Percentiles rank a stretch among this genome's conserved stretches.
Conservation (phyloP, 37 sponge, comb jelly and placozoan species). For the Ianthella basta region DNA sequence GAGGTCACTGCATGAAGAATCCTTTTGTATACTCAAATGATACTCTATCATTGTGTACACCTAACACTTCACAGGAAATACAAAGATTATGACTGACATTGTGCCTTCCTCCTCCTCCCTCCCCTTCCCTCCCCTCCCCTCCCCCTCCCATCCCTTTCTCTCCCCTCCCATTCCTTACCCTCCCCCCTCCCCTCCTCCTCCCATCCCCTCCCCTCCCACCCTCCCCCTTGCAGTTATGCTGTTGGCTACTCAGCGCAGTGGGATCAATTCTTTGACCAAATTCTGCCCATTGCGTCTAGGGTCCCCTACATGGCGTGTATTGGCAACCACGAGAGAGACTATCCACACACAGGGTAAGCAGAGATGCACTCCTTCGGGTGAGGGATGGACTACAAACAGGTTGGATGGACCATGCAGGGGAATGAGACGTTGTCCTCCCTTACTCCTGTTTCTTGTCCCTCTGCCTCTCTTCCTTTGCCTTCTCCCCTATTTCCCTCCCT, state of each 20-base stretch:
- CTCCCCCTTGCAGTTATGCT: slow-evolving; percentile 14
- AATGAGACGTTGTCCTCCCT: neutral
- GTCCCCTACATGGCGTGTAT: slow-evolving; percentile 76
- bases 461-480: neutral
- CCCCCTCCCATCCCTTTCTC: neutral
- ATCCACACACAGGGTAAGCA: slow-evolving; percentile 53
- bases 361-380: neutral
- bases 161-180: neutral
- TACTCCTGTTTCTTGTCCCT: neutral
- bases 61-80: too few relatives aligned
- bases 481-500: slow-evolving; percentile 12
- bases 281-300: slow-evolving; percentile 38
- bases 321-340: slow-evolving; percentile 86
- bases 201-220: neutral
- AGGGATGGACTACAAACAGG: too few relatives aligned
- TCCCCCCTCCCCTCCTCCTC: slow-evolving; percentile 1
- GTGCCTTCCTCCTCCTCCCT: neutral
- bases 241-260: slow-evolving; percentile 54
- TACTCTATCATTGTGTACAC: too few relatives aligned
- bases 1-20: too few relatives aligned
- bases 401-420: too few relatives aligned
- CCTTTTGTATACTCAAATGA: too few relatives aligned
- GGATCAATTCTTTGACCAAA: slow-evolving; percentile 77
- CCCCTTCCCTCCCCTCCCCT: neutral
- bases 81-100: too few relatives aligned